Percentiles rank a stretch among this genome's conserved stretches.
These are phyloP conservation scores for Solea solea DNA, from an alignment of 2,113 vertebrate species.

Conservation along the genomic window DNA sequence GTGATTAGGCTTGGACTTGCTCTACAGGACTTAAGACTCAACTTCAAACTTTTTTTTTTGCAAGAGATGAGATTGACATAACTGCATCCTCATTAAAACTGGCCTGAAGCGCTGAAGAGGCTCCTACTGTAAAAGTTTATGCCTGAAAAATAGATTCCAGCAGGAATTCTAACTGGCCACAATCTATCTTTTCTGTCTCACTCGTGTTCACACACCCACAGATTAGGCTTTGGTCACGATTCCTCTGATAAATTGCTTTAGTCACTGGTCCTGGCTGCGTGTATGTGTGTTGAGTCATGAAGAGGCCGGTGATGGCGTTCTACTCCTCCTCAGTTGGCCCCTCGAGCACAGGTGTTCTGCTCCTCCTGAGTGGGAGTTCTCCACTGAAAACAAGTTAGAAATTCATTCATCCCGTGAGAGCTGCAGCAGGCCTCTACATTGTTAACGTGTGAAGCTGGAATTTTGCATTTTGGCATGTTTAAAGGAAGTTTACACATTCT, in stretches of 20 bases:
- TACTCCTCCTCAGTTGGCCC: slow-evolving; percentile 38
- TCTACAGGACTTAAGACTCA: neutral
- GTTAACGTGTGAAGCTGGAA: slow-evolving; percentile 6
- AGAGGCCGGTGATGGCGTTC: slow-evolving; percentile 42
- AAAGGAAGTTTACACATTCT: neutral
- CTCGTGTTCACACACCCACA: slow-evolving; percentile 49
- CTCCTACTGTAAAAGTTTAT: neutral
- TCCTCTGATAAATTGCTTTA: slow-evolving; percentile 57
- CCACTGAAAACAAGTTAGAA: slow-evolving; percentile 39
- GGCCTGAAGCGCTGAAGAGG: neutral
- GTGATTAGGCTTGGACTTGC: neutral
- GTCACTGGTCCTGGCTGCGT: slow-evolving; percentile 38
- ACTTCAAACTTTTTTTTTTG: neutral
- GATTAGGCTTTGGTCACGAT: slow-evolving; percentile 26
- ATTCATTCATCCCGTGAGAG: slow-evolving; percentile 54
- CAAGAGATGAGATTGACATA: no score
- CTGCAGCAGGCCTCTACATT: neutral
- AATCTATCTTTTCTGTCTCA: slow-evolving; percentile 48
- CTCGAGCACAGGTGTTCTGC: slow-evolving; percentile 39
- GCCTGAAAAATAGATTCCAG: slow-evolving; percentile 19
- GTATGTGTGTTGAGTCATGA: slow-evolving; percentile 57
- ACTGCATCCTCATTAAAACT: neutral
- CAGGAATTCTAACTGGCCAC: slow-evolving; percentile 18
- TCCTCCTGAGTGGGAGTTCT: slow-evolving; percentile 56
- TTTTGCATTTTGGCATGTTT: slow-evolving; percentile 4